These are phyloP conservation scores for Dermolepida albohirtum DNA, from an alignment of 2,888 invertebrate genomes.

Conservation along the genomic window DNA sequence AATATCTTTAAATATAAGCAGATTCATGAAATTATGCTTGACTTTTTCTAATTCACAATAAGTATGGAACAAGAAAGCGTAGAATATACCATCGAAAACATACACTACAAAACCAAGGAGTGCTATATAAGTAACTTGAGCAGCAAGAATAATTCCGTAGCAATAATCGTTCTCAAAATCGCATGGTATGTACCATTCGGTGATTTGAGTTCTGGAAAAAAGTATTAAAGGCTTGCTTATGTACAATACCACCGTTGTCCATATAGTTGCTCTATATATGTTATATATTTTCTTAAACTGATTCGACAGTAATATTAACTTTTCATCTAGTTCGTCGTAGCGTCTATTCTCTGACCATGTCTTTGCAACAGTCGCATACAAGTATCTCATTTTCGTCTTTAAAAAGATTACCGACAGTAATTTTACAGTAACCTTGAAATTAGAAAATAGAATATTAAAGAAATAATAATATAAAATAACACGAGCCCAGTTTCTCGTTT, in stretches of 20 bases:
- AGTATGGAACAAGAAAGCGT: slow-evolving; percentile 33
- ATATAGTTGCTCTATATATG: slow-evolving; percentile 30
- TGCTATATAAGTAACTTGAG: slow-evolving; percentile 20
- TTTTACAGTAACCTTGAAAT: neutral
- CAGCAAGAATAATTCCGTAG: slow-evolving; percentile 11
- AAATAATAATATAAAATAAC: too few relatives aligned
- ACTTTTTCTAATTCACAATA: slow-evolving; percentile 40
- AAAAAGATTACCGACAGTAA: neutral
- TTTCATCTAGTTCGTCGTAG: slow-evolving; percentile 19
- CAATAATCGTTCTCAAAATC: slow-evolving; percentile 27
- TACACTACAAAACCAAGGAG: slow-evolving; percentile 17
- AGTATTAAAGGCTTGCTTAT: slow-evolving; percentile 35
- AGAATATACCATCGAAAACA: slow-evolving; percentile 35
- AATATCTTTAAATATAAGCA: slow-evolving; percentile 13
- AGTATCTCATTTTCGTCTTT: slow-evolving; percentile 15
- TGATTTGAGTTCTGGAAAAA: slow-evolving; percentile 21
- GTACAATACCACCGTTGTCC: slow-evolving; percentile 18
- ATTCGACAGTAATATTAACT: too few relatives aligned
- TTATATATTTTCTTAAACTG: slow-evolving; percentile 33
- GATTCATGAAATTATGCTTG: slow-evolving; percentile 38
- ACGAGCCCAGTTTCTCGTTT: too few relatives aligned
- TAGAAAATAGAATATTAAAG: too few relatives aligned
- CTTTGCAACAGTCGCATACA: slow-evolving; percentile 25
- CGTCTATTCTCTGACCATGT: slow-evolving; percentile 23
- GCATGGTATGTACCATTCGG: slow-evolving; percentile 37